A percentile compares a stretch with the other conserved stretches of the same genome.
These are phyloP conservation scores for Gopherus flavomarginatus DNA, from an alignment of 2,113 vertebrate species.

Conservation along the genomic window DNA sequence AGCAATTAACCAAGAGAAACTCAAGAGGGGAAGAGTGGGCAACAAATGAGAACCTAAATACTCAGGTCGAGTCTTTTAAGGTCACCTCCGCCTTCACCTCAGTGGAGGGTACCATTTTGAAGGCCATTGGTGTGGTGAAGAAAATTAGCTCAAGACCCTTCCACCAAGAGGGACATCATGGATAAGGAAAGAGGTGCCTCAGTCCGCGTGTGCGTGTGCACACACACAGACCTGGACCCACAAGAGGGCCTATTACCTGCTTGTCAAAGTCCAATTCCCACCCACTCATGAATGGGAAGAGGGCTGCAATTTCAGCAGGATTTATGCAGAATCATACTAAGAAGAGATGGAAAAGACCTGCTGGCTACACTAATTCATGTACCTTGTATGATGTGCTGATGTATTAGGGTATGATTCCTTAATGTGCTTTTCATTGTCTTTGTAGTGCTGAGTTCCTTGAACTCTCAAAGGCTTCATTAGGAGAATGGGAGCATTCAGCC, in stretches of 20 bases:
- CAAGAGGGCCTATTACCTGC: neutral
- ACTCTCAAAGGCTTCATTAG: neutral
- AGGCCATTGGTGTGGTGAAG: neutral
- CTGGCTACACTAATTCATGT: neutral
- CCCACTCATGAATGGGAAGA: neutral
- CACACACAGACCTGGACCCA: neutral
- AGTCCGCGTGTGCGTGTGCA: rapidly evolving
- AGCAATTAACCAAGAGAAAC: neutral
- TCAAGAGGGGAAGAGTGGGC: neutral
- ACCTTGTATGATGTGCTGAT: neutral
- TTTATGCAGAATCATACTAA: neutral
- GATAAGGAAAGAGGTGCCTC: neutral
- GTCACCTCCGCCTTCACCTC: neutral
- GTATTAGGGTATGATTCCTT: neutral
- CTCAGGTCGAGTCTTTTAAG: neutral
- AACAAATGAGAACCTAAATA: neutral
- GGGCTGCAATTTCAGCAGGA: neutral
- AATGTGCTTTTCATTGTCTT: neutral
- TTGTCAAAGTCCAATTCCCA: neutral
- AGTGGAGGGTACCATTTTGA: neutral
- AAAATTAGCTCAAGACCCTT: neutral
- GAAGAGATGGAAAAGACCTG: neutral
- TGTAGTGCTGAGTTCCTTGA: neutral
- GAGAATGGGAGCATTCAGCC: neutral
- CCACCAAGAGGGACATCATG: neutral